These are phyloP conservation scores for Himalopsyche phryganea DNA, from an alignment of 1,140 invertebrate genomes.

Conservation along the genomic window DNA sequence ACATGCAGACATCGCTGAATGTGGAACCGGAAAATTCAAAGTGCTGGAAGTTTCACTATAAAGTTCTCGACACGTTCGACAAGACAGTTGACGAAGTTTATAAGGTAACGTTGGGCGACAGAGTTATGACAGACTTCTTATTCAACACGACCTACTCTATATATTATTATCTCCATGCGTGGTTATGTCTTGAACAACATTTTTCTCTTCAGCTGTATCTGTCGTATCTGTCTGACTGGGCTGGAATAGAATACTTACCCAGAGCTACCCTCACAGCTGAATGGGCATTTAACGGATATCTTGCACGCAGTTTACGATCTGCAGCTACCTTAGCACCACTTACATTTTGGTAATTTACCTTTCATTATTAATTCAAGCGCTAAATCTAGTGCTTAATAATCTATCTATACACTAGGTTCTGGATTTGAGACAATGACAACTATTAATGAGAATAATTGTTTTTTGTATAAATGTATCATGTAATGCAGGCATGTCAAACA, in stretches of 20 bases:
- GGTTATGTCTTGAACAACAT: too few relatives aligned
- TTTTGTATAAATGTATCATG: background rate
- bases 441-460: background rate
- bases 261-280: slow-evolving; percentile 41
- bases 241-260: slow-evolving; percentile 42
- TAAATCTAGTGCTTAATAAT: too few relatives aligned
- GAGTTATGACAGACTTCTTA: too few relatives aligned
- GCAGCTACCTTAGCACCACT: slow-evolving; percentile 42
- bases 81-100: slow-evolving; percentile 70
- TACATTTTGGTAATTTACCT: slow-evolving; percentile 38
- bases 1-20: slow-evolving; percentile 65
- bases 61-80: slow-evolving; percentile 71
- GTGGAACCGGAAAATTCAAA: slow-evolving; percentile 50
- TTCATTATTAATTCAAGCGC: too few relatives aligned
- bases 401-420: too few relatives aligned
- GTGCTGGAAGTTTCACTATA: slow-evolving; percentile 50
- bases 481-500: too few relatives aligned
- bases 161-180: too few relatives aligned
- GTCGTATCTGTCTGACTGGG: slow-evolving; percentile 46
- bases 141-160: too few relatives aligned
- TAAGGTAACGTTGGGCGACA: slow-evolving; percentile 46
- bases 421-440: background rate
- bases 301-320: slow-evolving; percentile 40
- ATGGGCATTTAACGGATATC: slow-evolving; percentile 43
- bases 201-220: slow-evolving; percentile 42